phyloP scores from a whole-genome alignment of 2,113 vertebrate species.

The Arenaria interpres region DNA sequence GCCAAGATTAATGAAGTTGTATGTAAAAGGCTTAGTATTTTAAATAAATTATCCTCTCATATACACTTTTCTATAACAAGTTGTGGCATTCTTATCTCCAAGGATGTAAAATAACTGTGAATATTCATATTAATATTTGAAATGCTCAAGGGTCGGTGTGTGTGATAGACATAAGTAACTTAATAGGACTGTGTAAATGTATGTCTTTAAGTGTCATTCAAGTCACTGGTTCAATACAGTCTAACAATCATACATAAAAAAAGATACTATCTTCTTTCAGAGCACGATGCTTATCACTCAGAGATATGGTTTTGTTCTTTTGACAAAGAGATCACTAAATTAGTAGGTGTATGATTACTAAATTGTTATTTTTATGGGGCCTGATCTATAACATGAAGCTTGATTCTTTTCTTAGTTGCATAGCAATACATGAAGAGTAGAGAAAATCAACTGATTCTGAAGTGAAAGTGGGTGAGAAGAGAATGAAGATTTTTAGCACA shows the following conservation, averaged over 20 bases:
- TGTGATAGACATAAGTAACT: background rate
- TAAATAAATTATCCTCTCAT: background rate
- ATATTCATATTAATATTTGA: background rate
- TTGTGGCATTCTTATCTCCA: background rate
- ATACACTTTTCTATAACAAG: background rate
- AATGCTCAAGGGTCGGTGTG: background rate
- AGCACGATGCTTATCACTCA: background rate
- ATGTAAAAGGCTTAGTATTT: background rate
- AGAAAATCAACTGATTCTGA: background rate
- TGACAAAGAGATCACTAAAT: constrained; percentile 3
- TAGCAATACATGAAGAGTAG: background rate
- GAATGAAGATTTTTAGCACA: background rate
- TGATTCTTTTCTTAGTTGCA: background rate
- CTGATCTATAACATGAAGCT: constrained; percentile 1
- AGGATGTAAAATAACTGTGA: background rate
- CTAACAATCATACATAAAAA: background rate
- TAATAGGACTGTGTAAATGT: background rate
- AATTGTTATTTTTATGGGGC: constrained; percentile 14
- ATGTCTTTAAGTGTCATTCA: background rate
- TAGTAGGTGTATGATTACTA: background rate
- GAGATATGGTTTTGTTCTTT: background rate
- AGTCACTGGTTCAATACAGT: background rate
- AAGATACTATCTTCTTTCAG: background rate
- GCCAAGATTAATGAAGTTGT: background rate
- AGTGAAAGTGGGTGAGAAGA: background rate